Percentiles rank a stretch among this genome's conserved stretches.
Evolutionary conservation across 2,113 vertebrate species (phyloP).

Genomic region (Pomatostomus ruficeps): DNA sequence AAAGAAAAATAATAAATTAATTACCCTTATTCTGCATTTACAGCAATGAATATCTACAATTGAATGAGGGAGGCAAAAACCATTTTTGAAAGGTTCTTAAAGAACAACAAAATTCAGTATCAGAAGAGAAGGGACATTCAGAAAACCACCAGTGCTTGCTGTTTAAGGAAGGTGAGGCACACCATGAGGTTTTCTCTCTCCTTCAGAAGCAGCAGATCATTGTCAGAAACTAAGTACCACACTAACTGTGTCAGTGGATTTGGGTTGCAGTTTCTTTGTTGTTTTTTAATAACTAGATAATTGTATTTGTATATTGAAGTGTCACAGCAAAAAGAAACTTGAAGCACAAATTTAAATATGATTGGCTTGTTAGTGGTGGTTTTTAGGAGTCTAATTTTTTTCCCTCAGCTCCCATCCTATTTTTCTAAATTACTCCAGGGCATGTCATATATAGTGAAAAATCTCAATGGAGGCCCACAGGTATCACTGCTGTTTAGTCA

Average conservation of each 20-base stretch:
- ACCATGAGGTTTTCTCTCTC: not conserved
- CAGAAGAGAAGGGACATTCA: not conserved
- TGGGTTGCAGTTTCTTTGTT: not conserved
- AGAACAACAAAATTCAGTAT: not conserved
- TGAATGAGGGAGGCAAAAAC: not conserved
- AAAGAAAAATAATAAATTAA: not conserved
- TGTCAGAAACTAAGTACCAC: not conserved
- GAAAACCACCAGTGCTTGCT: not conserved
- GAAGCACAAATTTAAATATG: slow-evolving; percentile 30
- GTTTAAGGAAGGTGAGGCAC: not conserved
- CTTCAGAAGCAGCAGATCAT: not conserved
- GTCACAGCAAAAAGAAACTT: slow-evolving; percentile 33
- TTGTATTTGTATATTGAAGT: not conserved
- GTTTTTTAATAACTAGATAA: slow-evolving; percentile 34
- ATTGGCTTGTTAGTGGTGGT: slow-evolving; percentile 33
- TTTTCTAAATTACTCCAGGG: slow-evolving; percentile 42
- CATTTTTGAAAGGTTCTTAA: not conserved
- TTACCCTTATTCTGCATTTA: not conserved
- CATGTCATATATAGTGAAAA: slow-evolving; percentile 57
- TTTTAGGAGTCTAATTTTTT: slow-evolving; percentile 24
- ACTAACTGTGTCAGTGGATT: not conserved
- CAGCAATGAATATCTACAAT: not conserved
- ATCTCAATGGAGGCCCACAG: slow-evolving; percentile 7
- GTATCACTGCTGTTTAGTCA: slow-evolving; percentile 49
- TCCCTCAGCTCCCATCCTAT: not conserved